These are phyloP conservation scores for Portunus trituberculatus DNA, from an alignment of 1,140 invertebrate genomes.

Conservation along the genomic window DNA sequence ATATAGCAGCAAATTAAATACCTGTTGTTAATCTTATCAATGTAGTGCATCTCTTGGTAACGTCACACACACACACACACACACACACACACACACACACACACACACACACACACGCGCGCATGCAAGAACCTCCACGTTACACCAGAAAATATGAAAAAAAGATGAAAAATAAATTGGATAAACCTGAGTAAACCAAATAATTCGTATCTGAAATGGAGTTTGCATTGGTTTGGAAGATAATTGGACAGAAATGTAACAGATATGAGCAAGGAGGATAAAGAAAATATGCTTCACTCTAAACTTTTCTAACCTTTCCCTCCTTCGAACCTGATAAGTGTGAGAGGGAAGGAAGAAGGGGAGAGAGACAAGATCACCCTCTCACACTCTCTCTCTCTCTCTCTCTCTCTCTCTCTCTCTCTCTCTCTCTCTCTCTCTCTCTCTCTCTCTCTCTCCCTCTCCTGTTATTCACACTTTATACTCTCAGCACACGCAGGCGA, in stretches of 20 bases:
- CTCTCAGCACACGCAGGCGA: too few relatives aligned
- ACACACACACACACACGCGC: conserved; percentile 48
- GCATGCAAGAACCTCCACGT: not conserved
- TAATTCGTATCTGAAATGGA: not conserved
- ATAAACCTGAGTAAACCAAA: not conserved
- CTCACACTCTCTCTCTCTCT: not conserved
- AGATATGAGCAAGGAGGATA: not conserved
- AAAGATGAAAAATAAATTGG: not conserved
- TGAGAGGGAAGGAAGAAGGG: too few relatives aligned
- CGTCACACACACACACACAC: conserved; percentile 39
- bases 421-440: conserved; percentile 23
- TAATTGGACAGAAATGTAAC: not conserved
- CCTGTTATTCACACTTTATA: not conserved
- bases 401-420: not conserved
- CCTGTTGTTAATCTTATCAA: too few relatives aligned
- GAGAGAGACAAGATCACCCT: not conserved
- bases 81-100: conserved; percentile 44
- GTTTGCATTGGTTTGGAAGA: not conserved
- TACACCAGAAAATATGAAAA: not conserved
- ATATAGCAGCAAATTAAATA: too few relatives aligned
- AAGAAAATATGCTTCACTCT: not conserved
- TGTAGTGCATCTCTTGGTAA: too few relatives aligned
- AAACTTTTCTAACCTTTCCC: not conserved
- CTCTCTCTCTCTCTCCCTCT: not conserved
- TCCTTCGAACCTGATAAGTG: too few relatives aligned